Evolutionary conservation across 2,888 invertebrate genomes (phyloP).

Genomic region (Agriopis aurantiaria): DNA sequence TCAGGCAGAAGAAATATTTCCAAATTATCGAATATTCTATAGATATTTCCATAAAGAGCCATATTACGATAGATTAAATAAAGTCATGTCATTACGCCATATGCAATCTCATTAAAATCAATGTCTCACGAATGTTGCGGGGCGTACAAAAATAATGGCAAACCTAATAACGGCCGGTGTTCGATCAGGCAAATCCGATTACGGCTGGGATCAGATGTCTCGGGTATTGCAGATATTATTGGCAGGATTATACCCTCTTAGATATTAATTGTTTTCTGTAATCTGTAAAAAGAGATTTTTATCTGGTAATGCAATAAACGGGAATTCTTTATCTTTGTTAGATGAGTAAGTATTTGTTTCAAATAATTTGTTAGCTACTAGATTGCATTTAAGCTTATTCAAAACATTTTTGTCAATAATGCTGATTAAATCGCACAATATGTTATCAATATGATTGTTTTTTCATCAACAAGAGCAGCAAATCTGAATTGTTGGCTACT

Average conservation of each 20-base stretch:
- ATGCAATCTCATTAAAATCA: constrained; percentile 79
- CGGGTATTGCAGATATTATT: constrained; percentile 29
- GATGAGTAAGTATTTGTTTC: neutral
- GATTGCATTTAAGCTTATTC: neutral
- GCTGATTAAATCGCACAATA: too few species aligned
- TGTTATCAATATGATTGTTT: too few species aligned
- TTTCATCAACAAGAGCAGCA: too few species aligned
- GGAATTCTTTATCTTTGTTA: constrained; percentile 50
- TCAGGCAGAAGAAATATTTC: too few species aligned
- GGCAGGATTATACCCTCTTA: constrained; percentile 69
- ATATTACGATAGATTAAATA: constrained; percentile 1
- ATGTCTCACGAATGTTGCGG: constrained; percentile 68
- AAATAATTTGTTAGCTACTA: neutral
- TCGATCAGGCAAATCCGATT: constrained; percentile 67
- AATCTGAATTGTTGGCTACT: too few species aligned
- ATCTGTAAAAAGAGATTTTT: constrained; percentile 71
- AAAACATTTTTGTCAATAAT: too few species aligned
- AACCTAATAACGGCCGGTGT: constrained; percentile 76
- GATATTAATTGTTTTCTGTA: constrained; percentile 65
- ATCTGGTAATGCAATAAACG: constrained; percentile 71
- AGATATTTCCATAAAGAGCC: too few species aligned
- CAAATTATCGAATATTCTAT: too few species aligned
- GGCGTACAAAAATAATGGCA: constrained; percentile 74
- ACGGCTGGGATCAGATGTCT: constrained; percentile 41
- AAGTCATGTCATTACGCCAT: constrained; percentile 14